Percentiles rank a stretch among this genome's conserved stretches.
phyloP scores from a whole-genome alignment of 2,888 invertebrate species.

The Calameuta pallipes region DNA sequence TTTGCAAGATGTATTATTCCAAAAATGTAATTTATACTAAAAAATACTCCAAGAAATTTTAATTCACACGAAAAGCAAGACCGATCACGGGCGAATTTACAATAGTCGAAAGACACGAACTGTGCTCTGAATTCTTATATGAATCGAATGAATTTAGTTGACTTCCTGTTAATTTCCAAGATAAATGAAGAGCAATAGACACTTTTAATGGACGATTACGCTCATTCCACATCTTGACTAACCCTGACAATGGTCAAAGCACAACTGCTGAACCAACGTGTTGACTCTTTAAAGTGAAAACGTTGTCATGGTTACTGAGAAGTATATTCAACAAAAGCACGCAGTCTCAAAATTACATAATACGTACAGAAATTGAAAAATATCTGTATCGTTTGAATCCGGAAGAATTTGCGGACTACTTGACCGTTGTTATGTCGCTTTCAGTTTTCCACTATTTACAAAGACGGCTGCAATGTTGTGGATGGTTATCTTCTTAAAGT shows the following conservation, averaged over 20 bases:
- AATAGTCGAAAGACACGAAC: not conserved
- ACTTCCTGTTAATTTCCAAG: not conserved
- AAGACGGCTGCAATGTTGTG: too few species aligned
- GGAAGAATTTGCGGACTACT: too few species aligned
- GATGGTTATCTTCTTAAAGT: too few species aligned
- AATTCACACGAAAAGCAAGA: not conserved
- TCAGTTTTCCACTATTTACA: too few species aligned
- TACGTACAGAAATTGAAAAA: too few species aligned
- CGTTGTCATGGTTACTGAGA: slow-evolving; percentile 15
- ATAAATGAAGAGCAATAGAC: not conserved
- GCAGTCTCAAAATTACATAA: too few species aligned
- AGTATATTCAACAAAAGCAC: too few species aligned
- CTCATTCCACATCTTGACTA: not conserved
- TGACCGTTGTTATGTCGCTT: too few species aligned
- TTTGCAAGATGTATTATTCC: not conserved
- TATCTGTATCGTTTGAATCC: too few species aligned
- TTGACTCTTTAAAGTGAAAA: slow-evolving; percentile 10
- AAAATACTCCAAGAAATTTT: not conserved
- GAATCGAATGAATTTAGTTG: not conserved
- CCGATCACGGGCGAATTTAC: not conserved
- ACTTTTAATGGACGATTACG: not conserved
- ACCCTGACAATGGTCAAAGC: not conserved
- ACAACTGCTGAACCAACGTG: slow-evolving; percentile 11
- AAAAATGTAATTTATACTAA: not conserved
- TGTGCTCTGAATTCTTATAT: not conserved